Evolutionary conservation across 2,113 vertebrate species (phyloP), one percentile per base, ranked within the genome.

Genomic region (Oreochromis aureus): DNA sequence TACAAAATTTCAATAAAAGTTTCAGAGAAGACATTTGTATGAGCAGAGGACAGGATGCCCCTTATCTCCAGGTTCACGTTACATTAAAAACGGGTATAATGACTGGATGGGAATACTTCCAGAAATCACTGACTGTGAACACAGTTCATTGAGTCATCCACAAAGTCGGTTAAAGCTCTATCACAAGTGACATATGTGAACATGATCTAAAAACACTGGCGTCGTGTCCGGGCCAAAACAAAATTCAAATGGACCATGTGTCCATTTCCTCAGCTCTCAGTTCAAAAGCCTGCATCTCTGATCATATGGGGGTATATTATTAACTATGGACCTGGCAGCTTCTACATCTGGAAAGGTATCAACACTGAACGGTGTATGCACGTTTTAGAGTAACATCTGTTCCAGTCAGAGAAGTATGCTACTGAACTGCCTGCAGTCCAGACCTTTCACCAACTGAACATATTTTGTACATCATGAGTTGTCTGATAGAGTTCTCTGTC

Each of bases 1-100:
- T 66, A 22, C 19, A 66, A 66, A 39, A 39, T 66, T n/a, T 36
- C 18, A 36, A 12, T 39, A 66, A 66, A 36, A 1, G 34, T 39
- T 22, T 39, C 19, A 13, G 61, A 39, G 4, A 66, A 39, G 61
- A 39, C 61, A 66, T 66, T 22, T 7, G 19, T 22, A 39, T n/a
- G 61, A 39, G 10, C 19, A 66, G 34, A 66, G 19, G 11, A 13
- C 41, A 6, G 41, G 3, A 0, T 39, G 61, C 34, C 0, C 10
- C 61, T 66, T 13, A 39, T 66, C 61, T 36, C 10, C 59, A n/a
- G 59, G 10, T 3, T 63, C 59, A 6, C 16, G 6, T 34, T 39
- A 39, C 34, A 1, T 39, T 66, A 39, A 8, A 66, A 39, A 39
- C 6, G 0, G 19, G 34, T 39, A 39, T 1, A 22, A 0, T 22